A percentile compares a stretch with the other conserved stretches of the same genome.
Evolutionary conservation across 1,140 invertebrate species (phyloP).

Genomic region (Chlorops oryzae): DNA sequence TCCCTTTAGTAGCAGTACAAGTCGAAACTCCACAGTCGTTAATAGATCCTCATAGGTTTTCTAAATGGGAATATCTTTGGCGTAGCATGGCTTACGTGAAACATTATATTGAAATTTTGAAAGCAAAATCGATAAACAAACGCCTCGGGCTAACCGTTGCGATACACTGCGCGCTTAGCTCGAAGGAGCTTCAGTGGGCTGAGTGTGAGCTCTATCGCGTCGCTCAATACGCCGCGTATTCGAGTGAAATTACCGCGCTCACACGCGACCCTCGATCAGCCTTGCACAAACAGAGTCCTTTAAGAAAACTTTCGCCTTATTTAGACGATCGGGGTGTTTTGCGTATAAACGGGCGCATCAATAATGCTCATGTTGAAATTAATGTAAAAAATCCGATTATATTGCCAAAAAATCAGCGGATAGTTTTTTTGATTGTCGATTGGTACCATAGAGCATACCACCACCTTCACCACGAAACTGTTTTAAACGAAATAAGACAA

Average conservation of each 20-base stretch:
- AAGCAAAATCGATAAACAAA: not conserved
- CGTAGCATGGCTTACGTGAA: too few relatives aligned
- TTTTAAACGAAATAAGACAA: too few relatives aligned
- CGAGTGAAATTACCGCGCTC: not conserved
- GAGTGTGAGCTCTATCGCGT: not conserved
- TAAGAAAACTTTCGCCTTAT: constrained; percentile 1
- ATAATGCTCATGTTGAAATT: not conserved
- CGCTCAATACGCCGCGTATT: not conserved
- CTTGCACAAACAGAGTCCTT: not conserved
- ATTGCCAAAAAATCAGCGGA: constrained; percentile 4
- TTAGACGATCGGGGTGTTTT: constrained; percentile 4
- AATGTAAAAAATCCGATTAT: constrained; percentile 2
- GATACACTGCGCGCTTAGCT: not conserved
- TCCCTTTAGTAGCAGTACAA: not conserved
- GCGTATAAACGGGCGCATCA: constrained; percentile 1
- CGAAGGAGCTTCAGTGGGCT: not conserved
- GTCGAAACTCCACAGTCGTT: not conserved
- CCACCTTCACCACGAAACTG: constrained; percentile 11
- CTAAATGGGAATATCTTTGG: too few relatives aligned
- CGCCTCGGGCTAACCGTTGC: not conserved
- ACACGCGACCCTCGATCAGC: not conserved
- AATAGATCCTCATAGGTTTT: too few relatives aligned
- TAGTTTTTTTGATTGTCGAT: not conserved
- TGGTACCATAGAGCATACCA: constrained; percentile 4
- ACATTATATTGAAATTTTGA: not conserved